Conservation (phyloP, 2,113 vertebrate genomes). For the Camelus bactrianus region DNA sequence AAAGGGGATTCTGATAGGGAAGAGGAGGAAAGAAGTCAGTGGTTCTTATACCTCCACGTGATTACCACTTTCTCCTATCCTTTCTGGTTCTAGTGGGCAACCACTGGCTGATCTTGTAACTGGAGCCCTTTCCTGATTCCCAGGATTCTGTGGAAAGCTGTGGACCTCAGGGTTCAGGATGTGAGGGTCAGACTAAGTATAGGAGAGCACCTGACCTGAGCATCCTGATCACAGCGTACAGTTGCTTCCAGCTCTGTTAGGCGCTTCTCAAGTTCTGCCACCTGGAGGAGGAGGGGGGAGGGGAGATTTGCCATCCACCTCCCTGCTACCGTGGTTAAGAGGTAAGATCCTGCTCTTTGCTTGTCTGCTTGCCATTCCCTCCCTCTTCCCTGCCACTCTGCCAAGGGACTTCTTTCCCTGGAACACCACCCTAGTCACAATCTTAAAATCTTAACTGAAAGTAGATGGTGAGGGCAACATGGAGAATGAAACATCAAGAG, state of each 20-base stretch:
- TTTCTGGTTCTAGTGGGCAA: constrained; percentile 20
- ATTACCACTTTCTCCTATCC: background rate
- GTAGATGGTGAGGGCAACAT: background rate
- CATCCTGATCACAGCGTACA: constrained; percentile 92
- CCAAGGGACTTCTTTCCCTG: constrained; percentile 3
- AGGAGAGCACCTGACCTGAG: constrained; percentile 88
- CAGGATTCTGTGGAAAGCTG: background rate
- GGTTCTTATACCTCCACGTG: background rate
- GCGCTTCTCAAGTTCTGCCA: constrained; percentile 95
- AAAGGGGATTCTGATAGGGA: constrained; percentile 92
- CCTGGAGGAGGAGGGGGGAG: constrained; percentile 81
- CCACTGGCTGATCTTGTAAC: background rate
- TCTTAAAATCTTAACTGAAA: background rate
- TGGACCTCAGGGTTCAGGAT: background rate
- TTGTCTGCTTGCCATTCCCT: background rate
- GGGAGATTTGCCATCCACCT: background rate
- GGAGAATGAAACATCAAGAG: background rate
- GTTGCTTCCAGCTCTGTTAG: constrained; percentile 94
- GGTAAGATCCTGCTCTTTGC: background rate
- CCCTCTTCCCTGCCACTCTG: background rate
- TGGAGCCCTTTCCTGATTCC: constrained; percentile 19
- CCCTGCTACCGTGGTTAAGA: background rate
- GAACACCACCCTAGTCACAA: background rate
- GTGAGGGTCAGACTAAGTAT: background rate
- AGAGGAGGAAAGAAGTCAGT: background rate